Conservation (phyloP, 2,113 vertebrate genomes). For the Sander vitreus region DNA sequence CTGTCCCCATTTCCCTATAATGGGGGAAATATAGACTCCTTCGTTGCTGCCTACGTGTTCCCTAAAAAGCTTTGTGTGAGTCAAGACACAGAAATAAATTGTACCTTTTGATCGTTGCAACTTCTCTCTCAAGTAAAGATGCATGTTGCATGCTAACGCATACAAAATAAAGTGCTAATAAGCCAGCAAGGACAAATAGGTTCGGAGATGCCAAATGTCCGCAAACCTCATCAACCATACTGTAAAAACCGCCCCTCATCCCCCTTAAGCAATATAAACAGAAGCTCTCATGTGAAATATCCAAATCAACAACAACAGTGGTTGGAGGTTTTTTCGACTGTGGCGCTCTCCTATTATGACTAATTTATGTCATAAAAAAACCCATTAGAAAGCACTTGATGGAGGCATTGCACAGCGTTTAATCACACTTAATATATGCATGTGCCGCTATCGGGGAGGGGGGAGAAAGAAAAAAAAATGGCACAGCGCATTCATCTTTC, state of each 20-base stretch:
- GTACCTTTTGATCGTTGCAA: slow-evolving; percentile 58
- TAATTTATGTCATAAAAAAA: slow-evolving; percentile 87
- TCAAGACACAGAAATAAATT: slow-evolving; percentile 69
- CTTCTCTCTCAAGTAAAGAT: slow-evolving; percentile 39
- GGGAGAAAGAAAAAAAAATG: slow-evolving; percentile 3
- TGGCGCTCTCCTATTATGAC: slow-evolving; percentile 81
- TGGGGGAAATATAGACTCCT: slow-evolving; percentile 36
- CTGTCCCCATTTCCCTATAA: slow-evolving; percentile 66
- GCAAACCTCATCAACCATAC: slow-evolving; percentile 55
- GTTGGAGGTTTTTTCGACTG: slow-evolving; percentile 76
- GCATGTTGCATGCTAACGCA: slow-evolving; percentile 29
- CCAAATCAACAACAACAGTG: slow-evolving; percentile 76
- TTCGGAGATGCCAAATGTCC: slow-evolving; percentile 44
- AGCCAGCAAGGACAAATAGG: slow-evolving; percentile 20
- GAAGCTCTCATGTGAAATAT: slow-evolving; percentile 72
- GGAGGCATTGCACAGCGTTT: slow-evolving; percentile 83
- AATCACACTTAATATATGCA: slow-evolving; percentile 87
- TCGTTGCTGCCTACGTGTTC: slow-evolving; percentile 65
- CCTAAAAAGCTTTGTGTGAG: slow-evolving; percentile 71
- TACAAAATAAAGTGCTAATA: slow-evolving; percentile 18
- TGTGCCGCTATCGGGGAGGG: slow-evolving; percentile 73
- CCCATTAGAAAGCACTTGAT: slow-evolving; percentile 86
- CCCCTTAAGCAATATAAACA: slow-evolving; percentile 65
- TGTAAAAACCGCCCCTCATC: slow-evolving; percentile 56
- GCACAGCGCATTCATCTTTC: slow-evolving; percentile 78